phyloP scores from a whole-genome alignment of 2,888 invertebrate species.

The Drosophila nr. perissopoda region DNA sequence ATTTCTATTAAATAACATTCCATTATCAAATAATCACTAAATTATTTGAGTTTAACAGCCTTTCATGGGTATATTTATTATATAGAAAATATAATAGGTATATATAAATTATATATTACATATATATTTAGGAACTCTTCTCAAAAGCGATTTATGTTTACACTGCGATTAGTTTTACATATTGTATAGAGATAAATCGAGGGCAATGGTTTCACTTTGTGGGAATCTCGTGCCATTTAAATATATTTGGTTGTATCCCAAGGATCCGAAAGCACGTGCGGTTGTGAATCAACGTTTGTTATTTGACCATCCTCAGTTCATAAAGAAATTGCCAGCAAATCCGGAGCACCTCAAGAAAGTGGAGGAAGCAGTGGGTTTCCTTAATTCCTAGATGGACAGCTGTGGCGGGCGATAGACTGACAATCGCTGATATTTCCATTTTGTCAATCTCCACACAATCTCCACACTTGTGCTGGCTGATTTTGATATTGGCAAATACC shows the following conservation, averaged over 20 bases:
- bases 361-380: conserved; percentile 88
- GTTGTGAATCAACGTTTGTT: conserved; percentile 91
- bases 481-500: conserved; percentile 89
- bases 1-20: too few relatives aligned
- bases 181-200: conserved; percentile 79
- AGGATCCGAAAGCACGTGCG: conserved; percentile 90
- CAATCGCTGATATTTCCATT: conserved; percentile 91
- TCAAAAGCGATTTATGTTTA: background rate
- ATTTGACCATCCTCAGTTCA: conserved; percentile 90
- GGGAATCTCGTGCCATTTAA: conserved; percentile 93
- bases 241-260: conserved; percentile 90
- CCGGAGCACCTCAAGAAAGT: conserved; percentile 89
- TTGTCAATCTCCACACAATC: conserved; percentile 86
- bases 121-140: background rate
- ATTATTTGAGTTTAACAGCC: background rate
- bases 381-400: conserved; percentile 90
- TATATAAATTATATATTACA: background rate
- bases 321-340: conserved; percentile 87
- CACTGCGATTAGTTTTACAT: background rate
- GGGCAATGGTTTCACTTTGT: conserved; percentile 91
- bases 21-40: background rate
- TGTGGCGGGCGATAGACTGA: conserved; percentile 90
- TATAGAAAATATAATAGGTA: background rate
- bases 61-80: background rate
- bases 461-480: conserved; percentile 89